Conservation (phyloP, 2,797 vertebrate genomes). For the Lepus oiostolus region DNA sequence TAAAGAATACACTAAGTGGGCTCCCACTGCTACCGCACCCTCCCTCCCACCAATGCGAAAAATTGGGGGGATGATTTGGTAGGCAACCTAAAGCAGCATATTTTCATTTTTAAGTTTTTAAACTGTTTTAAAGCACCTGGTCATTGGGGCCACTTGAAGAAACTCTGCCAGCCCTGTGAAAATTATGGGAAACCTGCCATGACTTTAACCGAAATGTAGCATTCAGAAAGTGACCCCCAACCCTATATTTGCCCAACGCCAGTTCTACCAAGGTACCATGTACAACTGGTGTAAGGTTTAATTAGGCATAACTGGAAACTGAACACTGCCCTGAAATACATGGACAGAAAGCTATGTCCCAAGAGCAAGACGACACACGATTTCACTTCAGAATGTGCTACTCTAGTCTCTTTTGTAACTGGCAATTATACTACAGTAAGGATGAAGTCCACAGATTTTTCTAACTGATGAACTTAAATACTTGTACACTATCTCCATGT, state of each 20-base stretch:
- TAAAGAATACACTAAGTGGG: background rate
- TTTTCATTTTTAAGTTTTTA: conserved; percentile 60
- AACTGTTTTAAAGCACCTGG: conserved; percentile 74
- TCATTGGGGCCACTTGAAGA: conserved; percentile 75
- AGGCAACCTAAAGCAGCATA: conserved; percentile 44
- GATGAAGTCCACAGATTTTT: conserved; percentile 17
- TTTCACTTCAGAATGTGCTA: background rate
- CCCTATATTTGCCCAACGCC: background rate
- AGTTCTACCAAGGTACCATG: conserved; percentile 63
- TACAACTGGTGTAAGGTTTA: conserved; percentile 71
- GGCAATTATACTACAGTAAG: background rate
- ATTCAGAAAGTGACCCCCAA: conserved; percentile 75
- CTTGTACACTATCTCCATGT: conserved; percentile 27
- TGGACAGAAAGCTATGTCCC: conserved; percentile 51
- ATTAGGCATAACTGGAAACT: conserved; percentile 82
- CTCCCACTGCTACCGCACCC: background rate
- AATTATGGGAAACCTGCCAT: conserved; percentile 77
- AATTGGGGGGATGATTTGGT: conserved; percentile 28
- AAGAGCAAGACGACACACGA: background rate
- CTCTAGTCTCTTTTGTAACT: conserved; percentile 2
- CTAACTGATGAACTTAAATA: background rate
- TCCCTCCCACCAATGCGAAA: background rate
- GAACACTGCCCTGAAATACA: conserved; percentile 68
- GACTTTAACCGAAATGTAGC: conserved; percentile 77
- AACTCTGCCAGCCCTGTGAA: conserved; percentile 78